These are phyloP conservation scores for Machaerirhynchus nigripectus DNA, from an alignment of 2,113 vertebrate species.

Conservation along the genomic window DNA sequence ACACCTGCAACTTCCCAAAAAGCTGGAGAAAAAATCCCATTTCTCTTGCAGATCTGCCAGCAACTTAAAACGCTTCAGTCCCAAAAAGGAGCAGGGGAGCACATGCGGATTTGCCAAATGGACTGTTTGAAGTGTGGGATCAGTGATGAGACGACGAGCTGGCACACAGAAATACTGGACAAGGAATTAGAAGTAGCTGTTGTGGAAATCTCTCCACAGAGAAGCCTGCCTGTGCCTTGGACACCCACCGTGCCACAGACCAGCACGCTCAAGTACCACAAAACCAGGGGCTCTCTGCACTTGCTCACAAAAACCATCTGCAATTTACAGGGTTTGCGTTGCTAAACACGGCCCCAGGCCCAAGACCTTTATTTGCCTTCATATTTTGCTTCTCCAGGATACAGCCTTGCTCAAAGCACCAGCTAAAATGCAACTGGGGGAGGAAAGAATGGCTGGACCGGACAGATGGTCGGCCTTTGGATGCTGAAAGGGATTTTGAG, in stretches of 20 bases:
- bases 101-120: fast-evolving
- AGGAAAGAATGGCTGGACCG: background rate
- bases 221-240: background rate
- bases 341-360: background rate
- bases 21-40: background rate
- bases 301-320: background rate
- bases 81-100: background rate
- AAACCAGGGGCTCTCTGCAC: background rate
- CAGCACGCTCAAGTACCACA: background rate
- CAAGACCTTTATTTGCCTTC: background rate
- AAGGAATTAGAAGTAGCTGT: background rate
- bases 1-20: background rate
- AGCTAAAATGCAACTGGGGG: background rate
- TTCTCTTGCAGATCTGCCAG: background rate
- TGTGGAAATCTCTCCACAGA: background rate
- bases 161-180: background rate
- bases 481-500: conserved; percentile 8
- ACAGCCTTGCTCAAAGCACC: background rate
- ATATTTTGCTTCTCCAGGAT: background rate
- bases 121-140: background rate
- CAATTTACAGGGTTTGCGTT: background rate
- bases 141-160: background rate
- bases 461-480: conserved; percentile 23
- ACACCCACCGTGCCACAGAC: background rate
- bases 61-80: background rate